Base-by-base conservation (phyloP, 1,140 invertebrate genomes). In the Zeugodacus cucurbitae region DNA sequence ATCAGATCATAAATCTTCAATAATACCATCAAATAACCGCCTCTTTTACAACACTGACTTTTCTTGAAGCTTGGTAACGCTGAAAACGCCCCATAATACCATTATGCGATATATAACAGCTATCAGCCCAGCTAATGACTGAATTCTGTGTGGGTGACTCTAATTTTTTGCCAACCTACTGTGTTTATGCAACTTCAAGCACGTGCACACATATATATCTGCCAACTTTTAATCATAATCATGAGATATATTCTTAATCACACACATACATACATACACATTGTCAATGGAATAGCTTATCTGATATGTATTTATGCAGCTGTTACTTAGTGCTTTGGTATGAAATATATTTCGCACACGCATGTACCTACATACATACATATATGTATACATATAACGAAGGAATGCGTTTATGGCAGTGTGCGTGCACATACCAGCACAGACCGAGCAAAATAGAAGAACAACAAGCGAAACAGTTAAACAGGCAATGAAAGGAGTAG, bases 201-300 rank as follows among this genome's bases (percentile, higher is more conserved):
- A 54, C 3, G 17, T 54, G 48, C 48, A 54, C 20, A 54, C 5
- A 8, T 70, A 70, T 5, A 8, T 82, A 82, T 82, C 74, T 48
- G 74, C n/a, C 74, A 82, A 82, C 74, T n/a, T 82, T 82, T 29
- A 44, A 82, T 82, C 74, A 82, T 82, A 54, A 82, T 54, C 74
- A 82, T 82, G 41, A 82, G 74, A 48, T 82, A 32, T 82, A 48
- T 82, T 41, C 74, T 82, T 34, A 74, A 10, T 62, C 32, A 41
- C 74, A 48, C 34, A 54, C 74, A 37, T 8, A 82, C 20, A 74
- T 20, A 37, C 3, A 17, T 74, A 20, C 10, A 82, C 74, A 82
- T 0, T 41, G 20, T 29, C n/a, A n/a, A 29, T 48, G 26, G n/a
- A 26, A 48, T 48, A 82, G 41, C 74, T 82, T 82, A 82, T 82